phyloP scores from a whole-genome alignment of 2,113 vertebrate genomes.

The Aix galericulata region DNA sequence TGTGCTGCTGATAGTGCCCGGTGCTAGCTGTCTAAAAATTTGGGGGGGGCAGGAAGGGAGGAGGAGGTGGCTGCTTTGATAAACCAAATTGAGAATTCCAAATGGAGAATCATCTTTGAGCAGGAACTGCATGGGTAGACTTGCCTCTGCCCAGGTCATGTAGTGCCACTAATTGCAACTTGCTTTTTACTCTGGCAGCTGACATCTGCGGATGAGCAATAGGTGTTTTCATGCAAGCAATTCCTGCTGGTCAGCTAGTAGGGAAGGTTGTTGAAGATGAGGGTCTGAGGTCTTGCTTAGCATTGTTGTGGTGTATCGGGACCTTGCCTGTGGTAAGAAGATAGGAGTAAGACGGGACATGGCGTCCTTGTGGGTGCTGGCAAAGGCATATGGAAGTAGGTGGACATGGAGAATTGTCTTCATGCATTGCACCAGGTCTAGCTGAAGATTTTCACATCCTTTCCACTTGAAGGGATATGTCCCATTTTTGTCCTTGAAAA shows the following conservation, averaged over 20 bases:
- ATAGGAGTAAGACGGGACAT: neutral
- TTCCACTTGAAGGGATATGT: neutral
- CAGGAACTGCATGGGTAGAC: neutral
- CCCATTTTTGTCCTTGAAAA: neutral
- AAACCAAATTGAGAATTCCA: neutral
- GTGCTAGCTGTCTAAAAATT: neutral
- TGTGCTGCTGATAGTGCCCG: neutral
- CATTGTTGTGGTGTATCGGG: fast-evolving
- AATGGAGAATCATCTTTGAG: neutral
- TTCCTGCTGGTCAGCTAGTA: neutral
- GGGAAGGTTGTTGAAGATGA: neutral
- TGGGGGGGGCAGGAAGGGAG: no score
- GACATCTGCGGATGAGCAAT: neutral
- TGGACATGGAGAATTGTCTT: neutral
- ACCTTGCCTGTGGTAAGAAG: neutral
- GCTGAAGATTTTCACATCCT: neutral
- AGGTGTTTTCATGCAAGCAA: neutral
- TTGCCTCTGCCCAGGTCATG: neutral
- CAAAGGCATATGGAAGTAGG: neutral
- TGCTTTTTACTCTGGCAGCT: neutral
- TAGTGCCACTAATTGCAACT: fast-evolving
- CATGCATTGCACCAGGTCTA: neutral
- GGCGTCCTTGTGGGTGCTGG: neutral
- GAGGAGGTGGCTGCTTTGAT: fast-evolving
- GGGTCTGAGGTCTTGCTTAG: neutral